Evolutionary conservation across 2,113 vertebrate genomes (phyloP).

Genomic region (Carassius gibelio): DNA sequence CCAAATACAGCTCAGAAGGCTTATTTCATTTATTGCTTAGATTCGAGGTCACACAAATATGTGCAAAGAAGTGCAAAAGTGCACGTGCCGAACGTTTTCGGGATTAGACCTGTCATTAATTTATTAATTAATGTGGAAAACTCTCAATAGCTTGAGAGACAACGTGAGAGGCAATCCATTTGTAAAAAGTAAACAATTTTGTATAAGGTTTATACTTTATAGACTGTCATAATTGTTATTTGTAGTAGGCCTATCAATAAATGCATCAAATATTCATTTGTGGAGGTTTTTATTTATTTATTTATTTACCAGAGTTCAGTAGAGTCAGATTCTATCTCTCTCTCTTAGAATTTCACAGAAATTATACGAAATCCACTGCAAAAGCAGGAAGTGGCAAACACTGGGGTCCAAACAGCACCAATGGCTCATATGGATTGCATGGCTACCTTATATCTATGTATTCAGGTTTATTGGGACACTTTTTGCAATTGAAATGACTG

Average conservation of each 20-base stretch:
- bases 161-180: neutral
- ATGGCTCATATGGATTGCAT: neutral
- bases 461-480: too few species aligned
- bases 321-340: neutral
- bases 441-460: too few species aligned
- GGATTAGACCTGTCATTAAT: too few species aligned
- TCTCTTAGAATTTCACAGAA: neutral
- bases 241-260: slow-evolving; percentile 18
- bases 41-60: too few species aligned
- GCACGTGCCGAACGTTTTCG: too few species aligned
- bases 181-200: slow-evolving; percentile 10
- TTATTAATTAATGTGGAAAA: slow-evolving; percentile 15
- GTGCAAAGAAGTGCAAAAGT: too few species aligned
- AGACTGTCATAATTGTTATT: slow-evolving; percentile 14
- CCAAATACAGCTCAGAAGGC: too few species aligned
- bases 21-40: too few species aligned
- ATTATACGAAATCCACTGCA: neutral
- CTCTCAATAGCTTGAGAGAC: neutral
- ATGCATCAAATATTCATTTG: neutral
- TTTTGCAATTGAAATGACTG: too few species aligned
- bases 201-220: slow-evolving; percentile 14
- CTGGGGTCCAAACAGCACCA: neutral
- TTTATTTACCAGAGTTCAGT: neutral
- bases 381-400: neutral
- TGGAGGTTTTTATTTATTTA: too few species aligned